Percentiles rank a stretch among this genome's conserved stretches.
These are phyloP conservation scores for Cyphomyrmex costatus DNA, from an alignment of 1,140 invertebrate species.

Conservation along the genomic window DNA sequence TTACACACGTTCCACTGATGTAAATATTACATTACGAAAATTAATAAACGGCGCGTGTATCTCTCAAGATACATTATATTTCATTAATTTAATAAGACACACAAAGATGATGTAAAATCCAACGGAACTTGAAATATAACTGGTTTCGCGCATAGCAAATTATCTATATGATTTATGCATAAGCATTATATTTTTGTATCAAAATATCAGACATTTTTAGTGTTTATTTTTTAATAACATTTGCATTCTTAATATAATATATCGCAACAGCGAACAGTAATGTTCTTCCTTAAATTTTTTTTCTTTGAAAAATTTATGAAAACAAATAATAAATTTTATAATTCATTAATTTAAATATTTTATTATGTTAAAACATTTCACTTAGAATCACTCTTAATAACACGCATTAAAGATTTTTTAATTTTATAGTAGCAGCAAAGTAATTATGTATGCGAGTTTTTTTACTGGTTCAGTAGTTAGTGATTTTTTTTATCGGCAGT, in stretches of 20 bases:
- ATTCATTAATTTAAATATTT: neutral
- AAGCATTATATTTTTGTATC: too few relatives aligned
- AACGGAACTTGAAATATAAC: conserved; percentile 2
- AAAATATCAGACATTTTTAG: neutral
- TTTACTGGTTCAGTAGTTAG: too few relatives aligned
- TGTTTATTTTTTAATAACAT: neutral
- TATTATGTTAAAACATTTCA: neutral
- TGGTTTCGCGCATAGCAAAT: neutral
- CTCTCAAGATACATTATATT: neutral
- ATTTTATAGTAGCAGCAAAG: too few relatives aligned
- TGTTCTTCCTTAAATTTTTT: neutral
- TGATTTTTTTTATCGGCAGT: too few relatives aligned
- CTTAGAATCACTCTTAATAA: neutral
- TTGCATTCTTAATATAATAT: neutral
- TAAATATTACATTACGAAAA: neutral
- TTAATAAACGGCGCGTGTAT: neutral
- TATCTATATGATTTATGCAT: neutral
- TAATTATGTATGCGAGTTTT: too few relatives aligned
- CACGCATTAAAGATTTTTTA: neutral
- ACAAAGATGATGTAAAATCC: neutral
- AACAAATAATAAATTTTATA: neutral
- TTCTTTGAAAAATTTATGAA: neutral
- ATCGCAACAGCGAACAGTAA: neutral
- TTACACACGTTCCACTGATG: neutral
- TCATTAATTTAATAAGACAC: neutral